These are phyloP conservation scores for Protomyctophum bolini DNA, from an alignment of 2,113 vertebrate species.

Conservation along the genomic window DNA sequence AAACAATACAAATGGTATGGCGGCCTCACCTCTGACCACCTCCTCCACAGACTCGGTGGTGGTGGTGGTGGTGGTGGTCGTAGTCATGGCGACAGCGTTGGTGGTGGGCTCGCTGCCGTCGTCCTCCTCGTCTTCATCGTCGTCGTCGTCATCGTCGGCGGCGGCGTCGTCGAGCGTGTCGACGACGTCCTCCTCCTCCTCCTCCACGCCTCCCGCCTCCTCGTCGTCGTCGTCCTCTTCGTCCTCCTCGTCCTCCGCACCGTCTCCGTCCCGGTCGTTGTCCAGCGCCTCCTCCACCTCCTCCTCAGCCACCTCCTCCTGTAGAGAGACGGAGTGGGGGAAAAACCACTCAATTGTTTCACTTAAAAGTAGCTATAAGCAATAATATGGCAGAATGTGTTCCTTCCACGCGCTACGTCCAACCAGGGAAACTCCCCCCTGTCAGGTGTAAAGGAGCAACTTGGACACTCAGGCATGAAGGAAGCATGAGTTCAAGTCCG, in stretches of 20 bases:
- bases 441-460: too few relatives aligned
- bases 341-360: too few relatives aligned
- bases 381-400: too few relatives aligned
- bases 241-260: slow-evolving; percentile 77
- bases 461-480: too few relatives aligned
- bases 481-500: too few relatives aligned
- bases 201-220: slow-evolving; percentile 82
- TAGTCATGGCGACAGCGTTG: slow-evolving; percentile 88
- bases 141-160: slow-evolving; percentile 71
- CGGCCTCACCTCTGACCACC: slow-evolving; percentile 90
- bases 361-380: too few relatives aligned
- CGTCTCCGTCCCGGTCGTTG: slow-evolving; percentile 77
- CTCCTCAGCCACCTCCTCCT: slow-evolving; percentile 77
- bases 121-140: slow-evolving; percentile 64
- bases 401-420: too few relatives aligned
- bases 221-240: slow-evolving; percentile 78
- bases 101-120: slow-evolving; percentile 86
- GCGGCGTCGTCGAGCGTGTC: slow-evolving; percentile 72
- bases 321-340: slow-evolving; percentile 2
- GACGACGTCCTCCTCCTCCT: slow-evolving; percentile 79
- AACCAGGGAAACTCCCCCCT: too few relatives aligned
- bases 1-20: not conserved
- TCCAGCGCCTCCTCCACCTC: slow-evolving; percentile 74
- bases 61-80: slow-evolving; percentile 92
- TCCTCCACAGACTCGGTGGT: slow-evolving; percentile 91